Evolutionary conservation across 2,797 vertebrate species (phyloP).

Genomic region (Nasua narica): DNA sequence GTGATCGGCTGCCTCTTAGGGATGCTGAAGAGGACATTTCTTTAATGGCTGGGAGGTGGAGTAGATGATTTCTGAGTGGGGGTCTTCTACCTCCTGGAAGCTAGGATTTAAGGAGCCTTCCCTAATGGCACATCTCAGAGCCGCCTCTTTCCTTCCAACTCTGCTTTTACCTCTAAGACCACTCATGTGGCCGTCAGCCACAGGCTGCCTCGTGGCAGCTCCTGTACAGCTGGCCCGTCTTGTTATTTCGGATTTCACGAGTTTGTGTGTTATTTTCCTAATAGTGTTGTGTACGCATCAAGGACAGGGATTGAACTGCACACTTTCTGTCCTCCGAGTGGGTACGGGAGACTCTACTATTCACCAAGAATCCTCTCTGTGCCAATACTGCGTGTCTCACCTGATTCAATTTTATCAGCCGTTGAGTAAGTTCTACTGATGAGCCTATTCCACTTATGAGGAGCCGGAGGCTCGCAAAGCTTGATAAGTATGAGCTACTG

Average conservation of each 20-base stretch:
- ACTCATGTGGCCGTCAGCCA: background rate
- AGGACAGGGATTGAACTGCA: background rate
- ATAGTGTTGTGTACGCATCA: background rate
- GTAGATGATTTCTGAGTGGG: background rate
- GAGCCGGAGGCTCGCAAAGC: background rate
- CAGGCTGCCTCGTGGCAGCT: background rate
- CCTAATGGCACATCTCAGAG: background rate
- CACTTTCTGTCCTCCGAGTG: background rate
- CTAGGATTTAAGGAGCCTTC: background rate
- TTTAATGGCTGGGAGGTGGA: background rate
- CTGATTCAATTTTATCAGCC: background rate
- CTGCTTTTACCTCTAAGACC: conserved; percentile 4
- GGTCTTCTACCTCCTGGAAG: background rate
- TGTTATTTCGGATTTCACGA: conserved; percentile 29
- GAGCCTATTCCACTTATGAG: background rate
- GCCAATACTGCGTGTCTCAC: background rate
- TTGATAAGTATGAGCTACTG: background rate
- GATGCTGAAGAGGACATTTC: background rate
- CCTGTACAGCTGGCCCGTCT: background rate
- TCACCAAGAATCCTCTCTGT: background rate
- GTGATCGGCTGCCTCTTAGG: background rate
- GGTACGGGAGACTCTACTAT: background rate
- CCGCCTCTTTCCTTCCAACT: background rate
- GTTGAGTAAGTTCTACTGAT: background rate
- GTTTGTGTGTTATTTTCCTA: conserved; percentile 3